A percentile compares a stretch with the other conserved stretches of the same genome.
phyloP scores from a whole-genome alignment of 2,113 vertebrate species.

The Platysteira castanea region DNA sequence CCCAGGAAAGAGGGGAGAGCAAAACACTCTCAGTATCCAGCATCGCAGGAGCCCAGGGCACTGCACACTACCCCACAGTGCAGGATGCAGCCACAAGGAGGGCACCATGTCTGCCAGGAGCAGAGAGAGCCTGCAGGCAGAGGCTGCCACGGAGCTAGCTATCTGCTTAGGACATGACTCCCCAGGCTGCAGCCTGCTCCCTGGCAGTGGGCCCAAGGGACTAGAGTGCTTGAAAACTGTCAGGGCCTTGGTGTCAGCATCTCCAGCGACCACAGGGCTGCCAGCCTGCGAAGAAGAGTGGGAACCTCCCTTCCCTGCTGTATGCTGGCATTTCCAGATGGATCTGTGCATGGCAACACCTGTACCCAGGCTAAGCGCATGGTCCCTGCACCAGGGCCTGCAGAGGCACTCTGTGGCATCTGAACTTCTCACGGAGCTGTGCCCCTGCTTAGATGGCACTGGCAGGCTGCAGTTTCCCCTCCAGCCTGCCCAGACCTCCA shows the following conservation, averaged over 20 bases:
- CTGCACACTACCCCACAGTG: not conserved
- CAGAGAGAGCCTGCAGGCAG: not conserved
- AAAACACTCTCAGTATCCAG: not conserved
- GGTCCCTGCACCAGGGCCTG: not conserved
- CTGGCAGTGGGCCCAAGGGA: not conserved
- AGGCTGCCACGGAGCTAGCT: not conserved
- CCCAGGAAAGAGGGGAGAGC: not conserved
- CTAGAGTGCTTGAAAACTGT: not conserved
- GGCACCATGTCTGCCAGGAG: accelerated
- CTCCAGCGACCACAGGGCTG: accelerated
- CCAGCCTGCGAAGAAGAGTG: not conserved
- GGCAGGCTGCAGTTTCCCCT: not conserved
- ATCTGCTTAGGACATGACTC: not conserved
- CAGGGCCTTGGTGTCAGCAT: not conserved
- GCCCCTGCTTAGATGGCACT: not conserved
- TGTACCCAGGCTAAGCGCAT: accelerated
- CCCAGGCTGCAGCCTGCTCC: not conserved
- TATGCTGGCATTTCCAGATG: not conserved
- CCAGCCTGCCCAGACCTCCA: not conserved
- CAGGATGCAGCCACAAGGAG: not conserved
- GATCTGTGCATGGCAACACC: not conserved
- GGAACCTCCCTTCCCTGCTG: not conserved
- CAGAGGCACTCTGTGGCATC: not conserved
- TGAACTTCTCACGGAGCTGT: accelerated
- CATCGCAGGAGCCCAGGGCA: not conserved